Percentiles rank a stretch among this genome's conserved stretches.
Evolutionary conservation across 2,113 vertebrate species (phyloP).

Genomic region (Peromyscus californicus): DNA sequence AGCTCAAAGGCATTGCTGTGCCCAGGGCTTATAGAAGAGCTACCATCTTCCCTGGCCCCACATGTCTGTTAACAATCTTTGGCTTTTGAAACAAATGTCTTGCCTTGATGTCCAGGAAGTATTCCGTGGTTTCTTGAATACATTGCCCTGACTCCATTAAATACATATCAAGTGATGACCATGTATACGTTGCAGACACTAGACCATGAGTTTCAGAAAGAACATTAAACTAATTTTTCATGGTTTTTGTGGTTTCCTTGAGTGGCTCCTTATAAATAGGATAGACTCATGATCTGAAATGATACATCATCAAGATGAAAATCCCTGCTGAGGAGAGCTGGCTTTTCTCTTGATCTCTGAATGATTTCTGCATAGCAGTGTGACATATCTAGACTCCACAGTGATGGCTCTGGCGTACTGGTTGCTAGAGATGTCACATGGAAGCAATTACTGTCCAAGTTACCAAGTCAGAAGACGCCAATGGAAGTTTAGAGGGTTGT

Average conservation of each 20-base stretch:
- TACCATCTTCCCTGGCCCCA: background rate
- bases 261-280: slow-evolving; percentile 49
- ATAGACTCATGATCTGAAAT: slow-evolving; percentile 17
- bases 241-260: slow-evolving; percentile 72
- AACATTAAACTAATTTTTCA: slow-evolving; percentile 79
- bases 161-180: slow-evolving; percentile 69
- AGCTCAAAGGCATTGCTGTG: background rate
- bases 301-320: slow-evolving; percentile 49
- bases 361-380: background rate
- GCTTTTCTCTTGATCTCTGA: slow-evolving; percentile 24
- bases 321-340: slow-evolving; percentile 8
- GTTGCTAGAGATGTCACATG: background rate
- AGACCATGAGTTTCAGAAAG: slow-evolving; percentile 75
- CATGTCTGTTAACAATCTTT: background rate
- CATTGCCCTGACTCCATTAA: slow-evolving; percentile 54
- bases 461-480: background rate
- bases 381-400: background rate
- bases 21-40: background rate
- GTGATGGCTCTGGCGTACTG: background rate
- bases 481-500: background rate
- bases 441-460: slow-evolving; percentile 10
- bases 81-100: slow-evolving; percentile 61
- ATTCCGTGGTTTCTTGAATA: slow-evolving; percentile 8
- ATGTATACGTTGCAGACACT: slow-evolving; percentile 55
- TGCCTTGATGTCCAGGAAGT: slow-evolving; percentile 44